Percentiles rank a stretch among this genome's conserved stretches.
phyloP scores from a whole-genome alignment of 2,888 invertebrate species.

The Erynnis tages region DNA sequence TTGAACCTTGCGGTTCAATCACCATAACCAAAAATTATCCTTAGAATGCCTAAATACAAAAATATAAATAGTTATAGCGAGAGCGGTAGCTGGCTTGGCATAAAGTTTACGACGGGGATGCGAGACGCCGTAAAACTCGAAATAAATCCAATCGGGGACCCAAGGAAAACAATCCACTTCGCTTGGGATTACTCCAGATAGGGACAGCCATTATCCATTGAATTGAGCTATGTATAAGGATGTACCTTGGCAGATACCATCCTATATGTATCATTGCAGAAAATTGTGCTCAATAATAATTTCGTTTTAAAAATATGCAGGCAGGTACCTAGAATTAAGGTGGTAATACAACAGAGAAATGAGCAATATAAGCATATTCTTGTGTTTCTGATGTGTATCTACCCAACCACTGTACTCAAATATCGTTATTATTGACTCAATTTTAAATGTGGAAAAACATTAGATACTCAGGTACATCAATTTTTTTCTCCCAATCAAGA shows the following conservation, averaged over 20 bases:
- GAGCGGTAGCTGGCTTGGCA: conserved; percentile 63
- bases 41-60: conserved; percentile 15
- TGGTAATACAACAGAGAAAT: no score
- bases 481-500: no score
- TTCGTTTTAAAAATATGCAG: no score
- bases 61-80: conserved; percentile 26
- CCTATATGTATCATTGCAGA: no score
- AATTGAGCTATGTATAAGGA: conserved; percentile 20
- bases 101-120: conserved; percentile 78
- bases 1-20: background rate
- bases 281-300: no score
- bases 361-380: no score
- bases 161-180: conserved; percentile 76
- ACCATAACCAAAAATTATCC: conserved; percentile 1
- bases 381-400: no score
- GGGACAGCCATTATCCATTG: conserved; percentile 28
- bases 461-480: no score
- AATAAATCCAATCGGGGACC: conserved; percentile 76
- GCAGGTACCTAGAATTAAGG: no score
- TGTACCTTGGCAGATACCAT: conserved; percentile 12
- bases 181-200: conserved; percentile 52
- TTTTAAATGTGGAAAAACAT: no score
- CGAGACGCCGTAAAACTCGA: conserved; percentile 74
- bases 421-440: no score
- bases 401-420: no score